A percentile compares a stretch with the other conserved stretches of the same genome.
Evolutionary conservation across 2,888 invertebrate genomes (phyloP).

Genomic region (Tipula helvola): DNA sequence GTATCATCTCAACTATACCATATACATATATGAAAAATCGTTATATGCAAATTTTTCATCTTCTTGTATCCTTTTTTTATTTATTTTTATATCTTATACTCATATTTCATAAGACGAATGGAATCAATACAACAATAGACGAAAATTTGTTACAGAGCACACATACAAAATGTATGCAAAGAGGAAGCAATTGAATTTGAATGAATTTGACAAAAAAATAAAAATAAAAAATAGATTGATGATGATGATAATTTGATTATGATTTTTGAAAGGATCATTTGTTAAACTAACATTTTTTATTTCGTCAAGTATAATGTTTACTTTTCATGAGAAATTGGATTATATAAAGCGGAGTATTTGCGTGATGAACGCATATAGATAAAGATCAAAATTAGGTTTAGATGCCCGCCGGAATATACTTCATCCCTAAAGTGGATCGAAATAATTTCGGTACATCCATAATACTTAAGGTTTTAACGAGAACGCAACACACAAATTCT

Average conservation of each 20-base stretch:
- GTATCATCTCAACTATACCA: neutral
- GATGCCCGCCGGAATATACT: neutral
- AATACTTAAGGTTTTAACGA: neutral
- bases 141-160: neutral
- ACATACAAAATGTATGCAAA: neutral
- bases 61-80: neutral
- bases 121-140: neutral
- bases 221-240: neutral
- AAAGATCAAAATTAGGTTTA: neutral
- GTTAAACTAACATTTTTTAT: neutral
- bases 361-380: neutral
- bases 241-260: neutral
- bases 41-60: neutral
- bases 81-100: neutral
- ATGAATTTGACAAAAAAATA: neutral
- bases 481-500: neutral
- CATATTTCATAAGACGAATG: neutral
- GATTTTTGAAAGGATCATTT: neutral
- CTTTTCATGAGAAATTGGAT: neutral
- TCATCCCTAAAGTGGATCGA: neutral
- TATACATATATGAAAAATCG: neutral
- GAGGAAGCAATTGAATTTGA: neutral
- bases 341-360: neutral
- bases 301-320: neutral
- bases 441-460: neutral